Base-by-base conservation (phyloP, 2,113 vertebrate genomes). In the Cololabis saira region DNA sequence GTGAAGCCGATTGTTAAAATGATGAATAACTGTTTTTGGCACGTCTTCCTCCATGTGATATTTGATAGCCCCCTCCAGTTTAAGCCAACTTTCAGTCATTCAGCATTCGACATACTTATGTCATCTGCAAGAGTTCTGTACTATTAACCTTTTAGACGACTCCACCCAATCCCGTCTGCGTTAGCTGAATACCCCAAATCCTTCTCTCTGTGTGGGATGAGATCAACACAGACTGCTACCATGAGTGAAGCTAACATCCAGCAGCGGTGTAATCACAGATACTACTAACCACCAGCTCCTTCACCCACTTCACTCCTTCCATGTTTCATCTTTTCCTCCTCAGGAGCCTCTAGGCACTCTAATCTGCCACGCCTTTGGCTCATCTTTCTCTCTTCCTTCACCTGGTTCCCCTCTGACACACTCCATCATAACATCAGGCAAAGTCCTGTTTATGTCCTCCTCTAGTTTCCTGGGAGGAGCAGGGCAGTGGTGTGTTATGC, bases 291-390 rank as follows among this genome's bases (percentile, higher is more conserved):
- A 56, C 55, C 4, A 71, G 59, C 80, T 67, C 56, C 66, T 71
- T 78, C 56, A 52, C 77, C 61, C 10, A 22, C 74, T 41, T 30
- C 12, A 27, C 62, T 57, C 59, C 62, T 63, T 59, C 33, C 18
- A 2, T 45, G 52, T 78, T 83, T 74, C 70, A 77, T 76, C 19
- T 58, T 64, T 70, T 61, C 22, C 62, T 76, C 74, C 72, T 72
- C 67, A 44, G 55, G 68, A 70, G 71, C 79, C 84, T 72, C 49
- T 16, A 54, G 81, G 73, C 50, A 5, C 61, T 81, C 70, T 77
- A 81, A 83, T 83, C 75, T 76, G 2, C 54, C 56, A 67, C 30
- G 71, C 74, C 58, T 47, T 69, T 65, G 76, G 73, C 77, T 82
- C 54, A 65, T 73, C 60, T 73, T 68, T 67, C 61, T 59, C 52